Percentiles rank a stretch among this genome's conserved stretches.
Evolutionary conservation across 2,797 vertebrate species (phyloP).

Genomic region (Euthynnus affinis): DNA sequence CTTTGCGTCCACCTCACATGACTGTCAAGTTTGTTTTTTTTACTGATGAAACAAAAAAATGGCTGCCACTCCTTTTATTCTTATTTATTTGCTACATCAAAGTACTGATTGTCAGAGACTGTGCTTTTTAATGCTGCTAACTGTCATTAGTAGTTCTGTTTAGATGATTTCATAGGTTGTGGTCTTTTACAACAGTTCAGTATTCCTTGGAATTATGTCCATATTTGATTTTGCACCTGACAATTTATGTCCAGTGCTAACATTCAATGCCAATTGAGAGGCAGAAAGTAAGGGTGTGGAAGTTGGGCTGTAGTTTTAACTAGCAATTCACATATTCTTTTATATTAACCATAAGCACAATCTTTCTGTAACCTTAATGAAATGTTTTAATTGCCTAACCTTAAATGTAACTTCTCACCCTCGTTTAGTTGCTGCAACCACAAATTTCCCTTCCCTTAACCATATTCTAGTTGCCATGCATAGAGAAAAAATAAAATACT

Average conservation of each 20-base stretch:
- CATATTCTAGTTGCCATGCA: too few relatives aligned
- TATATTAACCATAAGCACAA: not conserved
- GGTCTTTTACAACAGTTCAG: too few relatives aligned
- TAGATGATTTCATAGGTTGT: not conserved
- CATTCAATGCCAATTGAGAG: too few relatives aligned
- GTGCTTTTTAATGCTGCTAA: not conserved
- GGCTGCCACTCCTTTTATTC: too few relatives aligned
- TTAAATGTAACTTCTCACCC: not conserved
- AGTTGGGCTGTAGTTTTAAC: not conserved
- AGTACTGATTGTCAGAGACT: not conserved
- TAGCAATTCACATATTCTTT: not conserved
- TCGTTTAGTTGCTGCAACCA: not conserved
- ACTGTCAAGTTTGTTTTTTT: too few relatives aligned
- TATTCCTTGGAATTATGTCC: too few relatives aligned
- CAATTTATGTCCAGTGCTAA: too few relatives aligned
- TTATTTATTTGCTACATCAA: not conserved
- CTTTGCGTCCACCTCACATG: too few relatives aligned
- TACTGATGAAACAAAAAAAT: too few relatives aligned
- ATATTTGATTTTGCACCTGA: too few relatives aligned
- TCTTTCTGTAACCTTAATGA: not conserved
- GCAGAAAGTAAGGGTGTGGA: not conserved
- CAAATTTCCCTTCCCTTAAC: not conserved
- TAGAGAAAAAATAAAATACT: too few relatives aligned
- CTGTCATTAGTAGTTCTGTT: not conserved
- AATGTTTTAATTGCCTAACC: not conserved